Evolutionary conservation across 92 coral and sea anemone species (phyloP).

Genomic region (Bergia puertoricense): DNA sequence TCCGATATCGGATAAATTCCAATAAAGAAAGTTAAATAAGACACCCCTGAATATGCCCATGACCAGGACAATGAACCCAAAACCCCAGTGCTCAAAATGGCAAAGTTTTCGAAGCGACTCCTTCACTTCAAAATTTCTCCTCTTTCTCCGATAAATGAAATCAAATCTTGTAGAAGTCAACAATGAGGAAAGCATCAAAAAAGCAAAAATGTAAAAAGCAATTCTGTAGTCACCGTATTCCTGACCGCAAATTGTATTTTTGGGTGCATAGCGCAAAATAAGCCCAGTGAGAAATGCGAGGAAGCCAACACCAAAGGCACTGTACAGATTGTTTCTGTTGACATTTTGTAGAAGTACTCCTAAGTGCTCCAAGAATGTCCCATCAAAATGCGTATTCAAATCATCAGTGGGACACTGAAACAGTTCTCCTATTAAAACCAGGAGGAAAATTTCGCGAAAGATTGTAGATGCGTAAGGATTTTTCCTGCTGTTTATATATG

Average conservation of each 20-base stretch:
- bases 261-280: constrained; percentile 63
- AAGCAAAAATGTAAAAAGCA: constrained; percentile 67
- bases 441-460: constrained; percentile 67
- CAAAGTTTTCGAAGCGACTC: constrained; percentile 63
- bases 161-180: constrained; percentile 64
- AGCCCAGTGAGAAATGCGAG: constrained; percentile 74
- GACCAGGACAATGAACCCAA: constrained; percentile 58
- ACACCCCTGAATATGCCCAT: constrained; percentile 89
- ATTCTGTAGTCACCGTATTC: constrained; percentile 76
- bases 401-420: constrained; percentile 86
- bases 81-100: constrained; percentile 50
- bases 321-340: constrained; percentile 66
- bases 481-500: constrained; percentile 61
- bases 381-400: constrained; percentile 77
- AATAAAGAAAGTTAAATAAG: constrained; percentile 75
- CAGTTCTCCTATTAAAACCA: constrained; percentile 71
- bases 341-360: constrained; percentile 80
- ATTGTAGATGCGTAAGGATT: constrained; percentile 72
- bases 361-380: constrained; percentile 81
- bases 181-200: constrained; percentile 72
- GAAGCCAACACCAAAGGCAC: constrained; percentile 77
- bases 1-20: constrained; percentile 82
- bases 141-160: constrained; percentile 65
- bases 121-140: constrained; percentile 58
- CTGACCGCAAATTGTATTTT: constrained; percentile 59